A percentile compares a stretch with the other conserved stretches of the same genome.
phyloP scores from a whole-genome alignment of 2,888 invertebrate genomes.

The Axea sp. region DNA sequence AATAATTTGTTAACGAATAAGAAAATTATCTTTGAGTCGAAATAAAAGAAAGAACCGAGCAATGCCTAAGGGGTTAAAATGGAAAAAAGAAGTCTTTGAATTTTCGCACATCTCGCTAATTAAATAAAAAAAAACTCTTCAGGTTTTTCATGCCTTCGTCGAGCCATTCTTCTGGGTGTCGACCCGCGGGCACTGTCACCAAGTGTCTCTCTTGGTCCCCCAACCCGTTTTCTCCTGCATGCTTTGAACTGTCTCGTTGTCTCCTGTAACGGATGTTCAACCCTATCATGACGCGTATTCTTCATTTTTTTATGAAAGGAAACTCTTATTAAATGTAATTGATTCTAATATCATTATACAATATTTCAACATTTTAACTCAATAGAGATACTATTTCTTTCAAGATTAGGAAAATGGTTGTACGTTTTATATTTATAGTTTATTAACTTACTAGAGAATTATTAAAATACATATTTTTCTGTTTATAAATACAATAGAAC shows the following conservation, averaged over 20 bases:
- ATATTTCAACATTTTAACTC: no score
- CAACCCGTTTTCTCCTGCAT: background rate
- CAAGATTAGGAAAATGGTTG: no score
- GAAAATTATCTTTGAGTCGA: no score
- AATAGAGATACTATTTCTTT: no score
- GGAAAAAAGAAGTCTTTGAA: slow-evolving; percentile 69
- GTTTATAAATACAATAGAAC: no score
- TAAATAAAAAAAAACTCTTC: slow-evolving; percentile 72
- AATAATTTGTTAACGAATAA: no score
- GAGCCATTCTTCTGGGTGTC: slow-evolving; percentile 72
- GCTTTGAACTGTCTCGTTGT: slow-evolving; percentile 21
- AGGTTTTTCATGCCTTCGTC: slow-evolving; percentile 44
- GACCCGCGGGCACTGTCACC: slow-evolving; percentile 72
- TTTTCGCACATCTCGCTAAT: slow-evolving; percentile 75
- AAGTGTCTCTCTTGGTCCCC: slow-evolving; percentile 58
- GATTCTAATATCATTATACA: slow-evolving; percentile 27
- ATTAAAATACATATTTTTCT: no score
- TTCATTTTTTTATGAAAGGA: slow-evolving; percentile 31
- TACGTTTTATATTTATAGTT: no score
- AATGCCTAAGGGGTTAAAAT: slow-evolving; percentile 36
- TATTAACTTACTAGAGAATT: no score
- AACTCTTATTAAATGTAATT: slow-evolving; percentile 44
- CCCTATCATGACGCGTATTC: slow-evolving; percentile 36
- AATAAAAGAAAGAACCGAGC: no score
- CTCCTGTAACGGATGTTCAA: slow-evolving; percentile 61